Percentiles rank a stretch among this genome's conserved stretches.
These are phyloP conservation scores for Euplagia quadripunctaria DNA, from an alignment of 2,888 invertebrate species.

Conservation along the genomic window DNA sequence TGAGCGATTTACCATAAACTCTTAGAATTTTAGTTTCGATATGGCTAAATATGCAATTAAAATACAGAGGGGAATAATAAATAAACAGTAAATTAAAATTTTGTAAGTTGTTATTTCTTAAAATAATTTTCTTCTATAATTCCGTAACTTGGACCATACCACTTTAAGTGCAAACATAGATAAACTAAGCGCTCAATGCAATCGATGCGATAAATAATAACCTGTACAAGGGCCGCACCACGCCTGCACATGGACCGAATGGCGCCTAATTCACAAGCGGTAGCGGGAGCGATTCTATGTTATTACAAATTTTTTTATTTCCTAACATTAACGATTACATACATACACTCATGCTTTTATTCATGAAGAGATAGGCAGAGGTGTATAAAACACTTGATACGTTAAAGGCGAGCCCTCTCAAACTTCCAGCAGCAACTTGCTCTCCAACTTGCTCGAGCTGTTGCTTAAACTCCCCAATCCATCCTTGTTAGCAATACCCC, in stretches of 20 bases:
- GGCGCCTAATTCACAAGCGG: constrained; percentile 5
- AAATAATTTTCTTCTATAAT: neutral
- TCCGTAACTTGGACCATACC: constrained; percentile 36
- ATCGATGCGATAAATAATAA: constrained; percentile 59
- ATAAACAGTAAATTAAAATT: neutral
- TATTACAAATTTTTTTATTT: neutral
- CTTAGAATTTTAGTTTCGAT: too few species aligned
- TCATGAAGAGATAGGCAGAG: too few species aligned
- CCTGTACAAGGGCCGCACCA: constrained; percentile 45
- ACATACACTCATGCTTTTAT: too few species aligned
- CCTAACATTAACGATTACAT: too few species aligned
- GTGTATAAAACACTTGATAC: too few species aligned
- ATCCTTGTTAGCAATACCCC: too few species aligned
- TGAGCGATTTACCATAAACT: too few species aligned
- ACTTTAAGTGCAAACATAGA: constrained; percentile 39
- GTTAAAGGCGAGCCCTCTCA: too few species aligned
- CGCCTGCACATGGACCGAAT: constrained; percentile 22
- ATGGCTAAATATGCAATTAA: neutral
- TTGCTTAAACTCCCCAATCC: too few species aligned
- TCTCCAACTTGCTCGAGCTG: too few species aligned
- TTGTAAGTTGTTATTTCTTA: neutral
- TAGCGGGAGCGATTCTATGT: constrained; percentile 18
- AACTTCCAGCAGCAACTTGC: too few species aligned
- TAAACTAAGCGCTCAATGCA: constrained; percentile 51
- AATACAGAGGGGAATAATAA: neutral